Conservation (phyloP, 2,888 invertebrate species). For the Acholoe squamosa region DNA sequence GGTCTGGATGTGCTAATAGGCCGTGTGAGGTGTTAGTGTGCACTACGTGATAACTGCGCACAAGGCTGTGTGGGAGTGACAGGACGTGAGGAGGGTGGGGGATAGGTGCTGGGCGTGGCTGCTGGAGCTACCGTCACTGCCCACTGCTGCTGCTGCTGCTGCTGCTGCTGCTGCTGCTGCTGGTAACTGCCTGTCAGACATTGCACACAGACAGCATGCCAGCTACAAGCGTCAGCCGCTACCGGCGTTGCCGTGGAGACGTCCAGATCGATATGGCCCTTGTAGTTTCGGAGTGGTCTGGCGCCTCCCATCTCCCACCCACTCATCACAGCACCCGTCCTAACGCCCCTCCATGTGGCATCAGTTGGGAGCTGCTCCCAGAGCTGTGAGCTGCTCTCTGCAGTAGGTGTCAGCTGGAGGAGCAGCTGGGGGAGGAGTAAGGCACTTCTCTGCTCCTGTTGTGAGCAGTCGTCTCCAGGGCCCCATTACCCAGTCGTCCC, state of each 20-base stretch:
- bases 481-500: background rate
- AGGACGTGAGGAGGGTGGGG: background rate
- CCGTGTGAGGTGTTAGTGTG: background rate
- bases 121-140: background rate
- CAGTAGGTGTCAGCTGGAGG: background rate
- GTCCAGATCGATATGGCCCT: background rate
- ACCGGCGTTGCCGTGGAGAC: conserved; percentile 8
- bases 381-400: background rate
- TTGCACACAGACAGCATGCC: background rate
- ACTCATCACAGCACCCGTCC: too few species aligned
- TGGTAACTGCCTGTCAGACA: background rate
- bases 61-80: conserved; percentile 1
- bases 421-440: background rate
- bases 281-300: too few species aligned
- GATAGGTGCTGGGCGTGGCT: conserved; percentile 8
- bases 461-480: background rate
- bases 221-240: background rate
- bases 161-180: background rate
- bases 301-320: too few species aligned
- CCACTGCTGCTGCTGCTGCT: background rate
- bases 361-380: too few species aligned
- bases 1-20: too few species aligned
- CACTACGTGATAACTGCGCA: background rate
- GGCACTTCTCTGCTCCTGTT: background rate
- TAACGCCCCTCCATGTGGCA: too few species aligned